phyloP scores from a whole-genome alignment of 1,140 invertebrate species.

The Hylaeus anthracinus region DNA sequence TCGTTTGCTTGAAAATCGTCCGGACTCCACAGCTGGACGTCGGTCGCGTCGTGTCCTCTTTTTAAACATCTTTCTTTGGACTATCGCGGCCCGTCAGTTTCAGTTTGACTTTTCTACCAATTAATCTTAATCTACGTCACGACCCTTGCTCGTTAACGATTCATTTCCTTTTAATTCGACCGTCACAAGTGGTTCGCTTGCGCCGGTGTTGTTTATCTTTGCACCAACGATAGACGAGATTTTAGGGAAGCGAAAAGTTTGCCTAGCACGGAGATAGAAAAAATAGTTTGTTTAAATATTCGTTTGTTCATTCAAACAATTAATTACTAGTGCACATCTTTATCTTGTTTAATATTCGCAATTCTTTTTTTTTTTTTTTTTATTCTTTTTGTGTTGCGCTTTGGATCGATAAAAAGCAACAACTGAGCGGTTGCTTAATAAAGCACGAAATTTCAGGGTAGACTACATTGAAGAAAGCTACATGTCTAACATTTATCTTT shows the following conservation, averaged over 20 bases:
- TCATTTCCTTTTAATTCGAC: conserved; percentile 27
- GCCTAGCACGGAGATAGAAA: no score
- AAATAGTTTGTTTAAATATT: not conserved
- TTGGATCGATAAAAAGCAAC: no score
- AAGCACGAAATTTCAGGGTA: no score
- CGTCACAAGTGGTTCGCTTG: not conserved
- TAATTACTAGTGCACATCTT: no score
- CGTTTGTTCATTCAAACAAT: no score
- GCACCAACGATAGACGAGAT: not conserved
- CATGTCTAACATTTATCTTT: no score
- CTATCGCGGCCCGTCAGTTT: not conserved
- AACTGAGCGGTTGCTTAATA: no score
- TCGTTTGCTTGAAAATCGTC: not conserved
- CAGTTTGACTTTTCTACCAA: conserved; percentile 27
- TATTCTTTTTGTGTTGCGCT: no score
- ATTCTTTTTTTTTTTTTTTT: no score
- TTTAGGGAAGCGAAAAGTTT: conserved; percentile 10
- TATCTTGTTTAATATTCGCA: no score
- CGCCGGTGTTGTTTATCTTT: not conserved
- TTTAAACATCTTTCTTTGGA: not conserved
- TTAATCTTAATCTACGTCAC: conserved; percentile 37
- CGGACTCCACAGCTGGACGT: no score
- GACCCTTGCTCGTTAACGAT: conserved; percentile 24
- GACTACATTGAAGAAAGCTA: no score
- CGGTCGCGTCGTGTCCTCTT: not conserved